These are phyloP conservation scores for Leptinotarsa peninsularis DNA, from an alignment of 2,888 invertebrate genomes.

Conservation along the genomic window DNA sequence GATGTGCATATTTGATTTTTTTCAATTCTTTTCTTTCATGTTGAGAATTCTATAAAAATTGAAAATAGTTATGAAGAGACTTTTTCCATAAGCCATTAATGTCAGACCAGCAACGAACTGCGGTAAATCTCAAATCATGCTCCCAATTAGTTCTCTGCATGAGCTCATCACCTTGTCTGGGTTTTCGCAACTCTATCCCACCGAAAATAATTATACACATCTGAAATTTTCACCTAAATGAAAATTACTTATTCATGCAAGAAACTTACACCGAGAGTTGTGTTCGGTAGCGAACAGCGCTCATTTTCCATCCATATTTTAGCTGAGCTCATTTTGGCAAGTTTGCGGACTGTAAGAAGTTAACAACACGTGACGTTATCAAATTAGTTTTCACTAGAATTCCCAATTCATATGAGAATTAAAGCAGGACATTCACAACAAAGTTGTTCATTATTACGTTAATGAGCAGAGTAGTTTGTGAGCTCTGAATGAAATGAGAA, in stretches of 20 bases:
- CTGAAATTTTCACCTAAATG: slow-evolving; percentile 28
- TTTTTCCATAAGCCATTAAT: neutral
- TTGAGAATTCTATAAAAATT: too few relatives aligned
- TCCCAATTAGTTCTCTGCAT: slow-evolving; percentile 6
- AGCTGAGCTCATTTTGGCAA: slow-evolving; percentile 43
- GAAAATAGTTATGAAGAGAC: too few relatives aligned
- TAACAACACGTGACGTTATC: slow-evolving; percentile 45
- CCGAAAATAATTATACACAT: slow-evolving; percentile 22
- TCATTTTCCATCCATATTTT: slow-evolving; percentile 41
- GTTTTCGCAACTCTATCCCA: neutral
- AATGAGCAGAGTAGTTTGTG: too few relatives aligned
- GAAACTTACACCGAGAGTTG: slow-evolving; percentile 32
- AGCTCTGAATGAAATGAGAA: too few relatives aligned
- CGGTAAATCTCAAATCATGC: neutral
- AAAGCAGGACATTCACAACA: too few relatives aligned
- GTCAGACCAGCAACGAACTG: neutral
- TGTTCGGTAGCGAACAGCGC: slow-evolving; percentile 29
- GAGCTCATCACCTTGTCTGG: neutral
- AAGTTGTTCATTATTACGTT: too few relatives aligned
- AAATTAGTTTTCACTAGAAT: slow-evolving; percentile 41
- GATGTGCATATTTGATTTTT: too few relatives aligned
- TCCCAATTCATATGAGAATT: slow-evolving; percentile 20
- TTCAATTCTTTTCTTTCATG: too few relatives aligned
- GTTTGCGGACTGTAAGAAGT: slow-evolving; percentile 43
- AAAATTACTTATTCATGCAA: slow-evolving; percentile 36